Percentiles rank a stretch among this genome's conserved stretches.
Evolutionary conservation across 2,113 vertebrate species (phyloP).

Genomic region (Suricata suricatta): DNA sequence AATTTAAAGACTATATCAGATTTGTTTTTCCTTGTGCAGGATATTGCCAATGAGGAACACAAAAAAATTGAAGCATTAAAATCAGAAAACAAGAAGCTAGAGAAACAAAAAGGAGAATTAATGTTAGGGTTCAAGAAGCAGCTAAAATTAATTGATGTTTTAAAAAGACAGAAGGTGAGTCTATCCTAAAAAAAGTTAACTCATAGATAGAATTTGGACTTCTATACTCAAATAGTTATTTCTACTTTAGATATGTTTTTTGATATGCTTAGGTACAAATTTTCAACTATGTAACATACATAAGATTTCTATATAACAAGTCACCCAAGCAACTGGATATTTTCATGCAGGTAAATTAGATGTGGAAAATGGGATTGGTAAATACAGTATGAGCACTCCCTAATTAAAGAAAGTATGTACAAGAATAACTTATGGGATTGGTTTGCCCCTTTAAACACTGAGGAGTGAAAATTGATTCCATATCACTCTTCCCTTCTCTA

Average conservation of each 20-base stretch:
- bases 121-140: constrained; percentile 96
- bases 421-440: neutral
- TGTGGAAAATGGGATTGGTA: neutral
- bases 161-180: constrained; percentile 96
- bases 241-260: neutral
- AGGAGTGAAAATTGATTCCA: neutral
- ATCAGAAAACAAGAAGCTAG: constrained; percentile 93
- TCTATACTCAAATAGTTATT: neutral
- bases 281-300: constrained; percentile 9
- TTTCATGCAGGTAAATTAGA: neutral
- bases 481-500: neutral
- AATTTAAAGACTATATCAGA: neutral
- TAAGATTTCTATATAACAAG: neutral
- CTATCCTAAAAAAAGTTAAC: constrained; percentile 2
- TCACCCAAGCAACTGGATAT: neutral
- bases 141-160: constrained; percentile 94
- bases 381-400: neutral
- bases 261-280: neutral
- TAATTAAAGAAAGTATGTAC: neutral
- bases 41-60: constrained; percentile 89
- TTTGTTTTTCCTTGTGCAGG: constrained; percentile 82
- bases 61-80: constrained; percentile 91
- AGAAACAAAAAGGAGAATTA: constrained; percentile 95
- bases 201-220: neutral
- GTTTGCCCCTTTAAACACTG: neutral